phyloP scores from a whole-genome alignment of 37 sponge, comb jelly and placozoan genomes.

The Dysidea cf. avara region DNA sequence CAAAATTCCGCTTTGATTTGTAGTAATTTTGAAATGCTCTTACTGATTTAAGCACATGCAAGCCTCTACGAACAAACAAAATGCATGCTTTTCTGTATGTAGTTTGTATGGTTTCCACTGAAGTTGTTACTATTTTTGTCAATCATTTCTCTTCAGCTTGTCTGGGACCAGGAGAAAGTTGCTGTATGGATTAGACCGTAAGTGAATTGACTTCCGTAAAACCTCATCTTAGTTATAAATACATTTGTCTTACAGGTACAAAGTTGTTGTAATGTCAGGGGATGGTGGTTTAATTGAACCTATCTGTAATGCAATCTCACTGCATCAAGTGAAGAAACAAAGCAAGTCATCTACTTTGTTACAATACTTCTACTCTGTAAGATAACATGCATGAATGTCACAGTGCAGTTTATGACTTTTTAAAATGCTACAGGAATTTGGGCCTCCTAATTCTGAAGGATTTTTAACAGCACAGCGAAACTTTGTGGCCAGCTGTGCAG shows the following conservation, averaged over 20 bases:
- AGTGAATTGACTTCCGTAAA: slow-evolving; percentile 8
- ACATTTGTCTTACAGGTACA: slow-evolving; percentile 39
- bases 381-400: background rate
- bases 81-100: too few relatives aligned
- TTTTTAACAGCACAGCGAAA: slow-evolving; percentile 87
- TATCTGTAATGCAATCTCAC: slow-evolving; percentile 87
- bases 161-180: slow-evolving; percentile 86
- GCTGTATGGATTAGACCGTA: slow-evolving; percentile 81
- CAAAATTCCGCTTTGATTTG: too few relatives aligned
- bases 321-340: slow-evolving; percentile 97
- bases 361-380: slow-evolving; percentile 70
- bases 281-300: slow-evolving; percentile 97
- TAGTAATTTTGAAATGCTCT: too few relatives aligned
- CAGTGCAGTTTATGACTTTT: background rate
- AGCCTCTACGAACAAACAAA: too few relatives aligned
- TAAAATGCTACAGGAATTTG: slow-evolving; percentile 75
- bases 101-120: too few relatives aligned
- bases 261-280: slow-evolving; percentile 74
- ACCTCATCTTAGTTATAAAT: background rate
- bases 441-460: slow-evolving; percentile 65
- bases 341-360: slow-evolving; percentile 56
- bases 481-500: slow-evolving; percentile 96
- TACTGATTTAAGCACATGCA: too few relatives aligned
- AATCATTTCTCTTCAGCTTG: slow-evolving; percentile 20
- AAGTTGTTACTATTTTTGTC: background rate